Evolutionary conservation across 2,888 invertebrate species (phyloP).

Genomic region (Caenorhabditis uteleia): DNA sequence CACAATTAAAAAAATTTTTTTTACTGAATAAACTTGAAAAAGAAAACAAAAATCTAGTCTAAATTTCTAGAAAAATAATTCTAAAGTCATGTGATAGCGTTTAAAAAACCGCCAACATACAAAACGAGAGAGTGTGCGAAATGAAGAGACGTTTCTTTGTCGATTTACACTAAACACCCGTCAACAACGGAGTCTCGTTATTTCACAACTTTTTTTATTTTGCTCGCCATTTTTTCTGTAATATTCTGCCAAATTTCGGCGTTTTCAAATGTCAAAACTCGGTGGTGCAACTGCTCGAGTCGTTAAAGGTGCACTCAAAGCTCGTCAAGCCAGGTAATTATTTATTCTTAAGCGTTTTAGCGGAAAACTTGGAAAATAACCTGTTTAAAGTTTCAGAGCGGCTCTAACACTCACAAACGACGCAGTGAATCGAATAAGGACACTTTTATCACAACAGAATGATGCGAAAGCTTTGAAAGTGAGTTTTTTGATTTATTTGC

Average conservation of each 20-base stretch:
- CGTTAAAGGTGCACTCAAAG: constrained; percentile 47
- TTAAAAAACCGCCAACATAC: too few relatives aligned
- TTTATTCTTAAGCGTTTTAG: constrained; percentile 1
- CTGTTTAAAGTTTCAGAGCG: constrained; percentile 62
- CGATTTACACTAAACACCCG: too few relatives aligned
- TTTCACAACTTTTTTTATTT: constrained; percentile 12
- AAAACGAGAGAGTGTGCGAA: too few relatives aligned
- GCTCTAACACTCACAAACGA: constrained; percentile 71
- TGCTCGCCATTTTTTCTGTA: neutral
- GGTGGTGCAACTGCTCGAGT: constrained; percentile 53
- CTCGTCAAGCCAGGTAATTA: constrained; percentile 32
- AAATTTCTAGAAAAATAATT: too few relatives aligned
- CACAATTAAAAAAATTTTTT: too few relatives aligned
- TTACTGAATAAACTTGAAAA: too few relatives aligned
- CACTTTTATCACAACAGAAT: constrained; percentile 69
- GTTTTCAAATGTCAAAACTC: constrained; percentile 38
- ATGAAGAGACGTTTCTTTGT: too few relatives aligned
- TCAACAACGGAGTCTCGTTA: too few relatives aligned
- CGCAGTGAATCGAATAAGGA: constrained; percentile 71
- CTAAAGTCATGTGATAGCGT: too few relatives aligned
- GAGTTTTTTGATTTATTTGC: constrained; percentile 1
- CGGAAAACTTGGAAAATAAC: neutral
- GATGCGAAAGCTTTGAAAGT: constrained; percentile 67
- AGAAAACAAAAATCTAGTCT: too few relatives aligned
- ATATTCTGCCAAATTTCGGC: neutral